Base-by-base conservation (phyloP, 2,888 invertebrate species). In the Beris chalybata region DNA sequence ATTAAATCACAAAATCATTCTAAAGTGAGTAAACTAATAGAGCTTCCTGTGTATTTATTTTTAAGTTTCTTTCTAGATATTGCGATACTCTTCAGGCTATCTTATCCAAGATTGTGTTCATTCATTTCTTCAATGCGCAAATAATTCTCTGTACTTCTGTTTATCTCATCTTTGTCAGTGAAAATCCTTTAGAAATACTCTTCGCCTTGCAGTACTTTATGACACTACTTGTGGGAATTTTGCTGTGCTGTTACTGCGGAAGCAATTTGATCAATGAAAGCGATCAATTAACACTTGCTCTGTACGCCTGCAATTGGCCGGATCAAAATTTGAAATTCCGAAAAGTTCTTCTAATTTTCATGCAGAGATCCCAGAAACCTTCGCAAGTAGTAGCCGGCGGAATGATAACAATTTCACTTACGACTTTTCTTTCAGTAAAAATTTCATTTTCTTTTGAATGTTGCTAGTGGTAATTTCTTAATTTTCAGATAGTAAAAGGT, bases 191-290 rank as follows among this genome's bases (percentile, higher is more conserved):
- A 6, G 38, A 61, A 52, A 38, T 61, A 11, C 54, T 73, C 4
- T 64, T 74, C 45, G 13, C 69, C 1, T 4, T 69, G 0, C 54
- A 74, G 4, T 61, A 61, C 32, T 50, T 61, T 11, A 4, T 61
- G 2, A 61, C 50, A 12, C 50, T 61, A 52, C 32, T 52, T 11
- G n/a, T 61, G 6, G 61, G 50, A 52, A 61, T 61, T n/a, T 13
- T 52, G 4, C 43, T 52, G n/a, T 13, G 22, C 13, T 61, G 52
- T 12, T 61, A 38, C 15, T 43, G 61, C 12, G 61, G 61, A 4
- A 61, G 52, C 30, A 52, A 61, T 9, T 22, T 61, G 38, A 15
- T 22, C 4, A 15, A 50, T 4, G 61, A 61, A 22, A 61, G 52
- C 22, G 4, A 13, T 3, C 5, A 43, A 5, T 61, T 61, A 22